Percentiles rank a stretch among this genome's conserved stretches.
These are phyloP conservation scores for Arge pagana DNA, from an alignment of 2,888 invertebrate genomes.

Conservation along the genomic window DNA sequence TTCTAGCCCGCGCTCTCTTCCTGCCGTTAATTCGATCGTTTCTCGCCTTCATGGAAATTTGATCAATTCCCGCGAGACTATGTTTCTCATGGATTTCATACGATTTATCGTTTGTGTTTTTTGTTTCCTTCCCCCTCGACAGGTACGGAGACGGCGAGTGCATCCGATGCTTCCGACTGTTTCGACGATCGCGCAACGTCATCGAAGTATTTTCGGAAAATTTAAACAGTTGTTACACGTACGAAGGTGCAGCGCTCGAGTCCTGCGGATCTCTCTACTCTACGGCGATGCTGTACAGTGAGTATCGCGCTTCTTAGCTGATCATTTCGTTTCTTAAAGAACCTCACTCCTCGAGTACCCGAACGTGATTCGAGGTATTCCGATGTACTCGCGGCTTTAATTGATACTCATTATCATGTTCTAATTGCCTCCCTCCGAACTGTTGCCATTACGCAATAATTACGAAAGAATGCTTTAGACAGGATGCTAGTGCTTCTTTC, in stretches of 20 bases:
- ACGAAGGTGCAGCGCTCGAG: conserved; percentile 63
- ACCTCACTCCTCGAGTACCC: no score
- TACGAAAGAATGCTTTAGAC: conserved; percentile 19
- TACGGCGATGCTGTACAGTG: conserved; percentile 65
- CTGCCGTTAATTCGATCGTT: no score
- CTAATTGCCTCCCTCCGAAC: no score
- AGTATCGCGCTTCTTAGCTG: conserved; percentile 46
- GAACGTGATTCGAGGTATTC: no score
- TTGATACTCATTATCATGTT: no score
- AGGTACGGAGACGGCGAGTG: conserved; percentile 65
- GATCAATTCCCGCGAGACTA: no score
- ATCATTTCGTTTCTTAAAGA: no score
- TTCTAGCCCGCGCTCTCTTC: no score
- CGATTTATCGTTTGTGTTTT: not conserved
- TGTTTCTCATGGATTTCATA: no score
- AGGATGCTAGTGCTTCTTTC: conserved; percentile 18
- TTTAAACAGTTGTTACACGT: conserved; percentile 66
- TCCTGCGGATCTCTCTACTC: conserved; percentile 59
- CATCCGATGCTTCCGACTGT: conserved; percentile 66
- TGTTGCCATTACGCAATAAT: conserved; percentile 19
- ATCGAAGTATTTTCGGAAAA: conserved; percentile 66
- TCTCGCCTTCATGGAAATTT: no score
- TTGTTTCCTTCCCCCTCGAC: conserved; percentile 13
- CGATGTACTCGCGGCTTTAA: no score
- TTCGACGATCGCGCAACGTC: conserved; percentile 65